Evolutionary conservation across 2,888 invertebrate species (phyloP).

Genomic region (Thyatira batis): DNA sequence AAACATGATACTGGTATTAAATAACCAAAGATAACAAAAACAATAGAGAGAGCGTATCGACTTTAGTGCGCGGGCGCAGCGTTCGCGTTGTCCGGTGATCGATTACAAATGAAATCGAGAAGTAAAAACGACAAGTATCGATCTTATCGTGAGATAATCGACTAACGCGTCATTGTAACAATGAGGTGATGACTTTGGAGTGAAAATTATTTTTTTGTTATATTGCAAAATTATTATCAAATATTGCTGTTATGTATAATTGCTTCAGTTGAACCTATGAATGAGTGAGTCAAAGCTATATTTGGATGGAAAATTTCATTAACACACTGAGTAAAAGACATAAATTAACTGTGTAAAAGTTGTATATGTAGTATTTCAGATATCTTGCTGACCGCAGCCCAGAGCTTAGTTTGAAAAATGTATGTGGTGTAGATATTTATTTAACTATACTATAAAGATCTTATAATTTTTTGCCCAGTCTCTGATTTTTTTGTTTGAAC

Average conservation of each 20-base stretch:
- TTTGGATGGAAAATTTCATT: no score
- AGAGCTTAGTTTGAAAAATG: no score
- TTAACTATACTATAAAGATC: no score
- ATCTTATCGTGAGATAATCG: slow-evolving; percentile 32
- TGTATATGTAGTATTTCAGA: no score
- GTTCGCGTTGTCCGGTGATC: slow-evolving; percentile 35
- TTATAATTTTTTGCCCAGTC: no score
- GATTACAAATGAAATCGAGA: slow-evolving; percentile 59
- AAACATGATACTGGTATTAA: slow-evolving; percentile 47
- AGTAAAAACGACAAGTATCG: slow-evolving; percentile 39
- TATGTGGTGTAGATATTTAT: no score
- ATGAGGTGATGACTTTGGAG: slow-evolving; percentile 25
- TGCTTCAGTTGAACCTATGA: neutral
- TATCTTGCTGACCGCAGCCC: no score
- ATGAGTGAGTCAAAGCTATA: no score
- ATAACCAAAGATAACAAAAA: slow-evolving; percentile 55
- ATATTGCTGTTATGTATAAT: neutral
- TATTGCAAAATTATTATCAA: neutral
- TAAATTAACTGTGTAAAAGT: neutral
- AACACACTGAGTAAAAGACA: no score
- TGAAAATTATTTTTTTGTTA: neutral
- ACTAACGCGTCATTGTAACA: slow-evolving; percentile 31
- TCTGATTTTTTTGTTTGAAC: no score
- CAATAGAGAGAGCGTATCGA: slow-evolving; percentile 65
- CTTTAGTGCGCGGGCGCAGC: slow-evolving; percentile 39